These are phyloP conservation scores for Fopius arisanus DNA, from an alignment of 1,140 invertebrate genomes.

Conservation along the genomic window DNA sequence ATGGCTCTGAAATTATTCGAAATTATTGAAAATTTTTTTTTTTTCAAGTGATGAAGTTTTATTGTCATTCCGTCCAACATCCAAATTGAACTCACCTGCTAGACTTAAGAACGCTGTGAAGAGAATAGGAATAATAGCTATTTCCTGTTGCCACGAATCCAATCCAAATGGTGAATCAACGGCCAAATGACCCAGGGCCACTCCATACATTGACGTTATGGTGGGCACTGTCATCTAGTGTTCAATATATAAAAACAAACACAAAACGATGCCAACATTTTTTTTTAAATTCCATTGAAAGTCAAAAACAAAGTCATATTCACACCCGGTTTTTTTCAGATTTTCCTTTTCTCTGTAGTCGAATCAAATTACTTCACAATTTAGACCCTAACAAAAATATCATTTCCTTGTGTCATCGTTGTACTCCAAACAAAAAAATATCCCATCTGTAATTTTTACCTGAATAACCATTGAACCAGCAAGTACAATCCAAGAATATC, in stretches of 20 bases:
- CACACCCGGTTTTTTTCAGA: no score
- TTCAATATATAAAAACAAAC: not conserved
- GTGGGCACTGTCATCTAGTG: constrained; percentile 65
- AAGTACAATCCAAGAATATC: constrained; percentile 73
- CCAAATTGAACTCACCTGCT: constrained; percentile 41
- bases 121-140: constrained; percentile 66
- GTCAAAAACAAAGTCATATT: no score
- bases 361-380: no score
- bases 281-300: no score
- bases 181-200: constrained; percentile 63
- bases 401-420: no score
- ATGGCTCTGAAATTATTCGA: constrained; percentile 58
- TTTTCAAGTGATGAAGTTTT: not conserved
- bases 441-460: constrained; percentile 40
- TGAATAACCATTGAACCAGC: constrained; percentile 68
- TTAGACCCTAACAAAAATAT: no score
- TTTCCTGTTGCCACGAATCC: constrained; percentile 64
- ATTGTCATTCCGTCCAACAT: not conserved
- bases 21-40: not conserved
- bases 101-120: constrained; percentile 63
- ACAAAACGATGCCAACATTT: no score
- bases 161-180: constrained; percentile 56
- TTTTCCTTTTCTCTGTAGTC: no score
- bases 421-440: no score
- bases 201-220: constrained; percentile 65